These are phyloP conservation scores for Drosophila ohnishii DNA, from an alignment of 1,140 invertebrate species.

Conservation along the genomic window DNA sequence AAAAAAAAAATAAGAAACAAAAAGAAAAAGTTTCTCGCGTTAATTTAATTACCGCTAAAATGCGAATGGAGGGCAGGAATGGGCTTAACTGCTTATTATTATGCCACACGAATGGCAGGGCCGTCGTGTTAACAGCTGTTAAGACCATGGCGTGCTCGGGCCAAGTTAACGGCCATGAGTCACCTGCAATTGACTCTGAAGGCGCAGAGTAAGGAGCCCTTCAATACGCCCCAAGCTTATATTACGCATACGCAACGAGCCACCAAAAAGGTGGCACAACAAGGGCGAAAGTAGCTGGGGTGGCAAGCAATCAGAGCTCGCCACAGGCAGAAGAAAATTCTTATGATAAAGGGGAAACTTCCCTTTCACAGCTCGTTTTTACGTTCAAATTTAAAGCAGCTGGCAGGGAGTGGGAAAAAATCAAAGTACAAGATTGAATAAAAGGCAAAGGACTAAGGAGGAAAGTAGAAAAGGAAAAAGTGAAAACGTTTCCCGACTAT, in stretches of 20 bases:
- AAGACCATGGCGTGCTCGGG: constrained; percentile 61
- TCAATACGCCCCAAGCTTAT: constrained; percentile 33
- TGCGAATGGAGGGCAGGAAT: constrained; percentile 41
- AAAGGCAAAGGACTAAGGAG: constrained; percentile 33
- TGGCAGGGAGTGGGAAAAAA: constrained; percentile 41
- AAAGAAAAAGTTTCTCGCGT: constrained; percentile 56
- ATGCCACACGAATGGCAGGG: constrained; percentile 70
- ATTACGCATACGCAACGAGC: constrained; percentile 72
- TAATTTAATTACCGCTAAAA: constrained; percentile 80
- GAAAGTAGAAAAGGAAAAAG: constrained; percentile 6
- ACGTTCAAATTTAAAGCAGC: constrained; percentile 56
- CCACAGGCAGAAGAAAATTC: constrained; percentile 45
- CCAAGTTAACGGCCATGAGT: constrained; percentile 69
- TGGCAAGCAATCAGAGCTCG: constrained; percentile 68
- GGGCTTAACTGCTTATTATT: constrained; percentile 72
- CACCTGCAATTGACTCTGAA: constrained; percentile 75
- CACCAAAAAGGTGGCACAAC: constrained; percentile 32
- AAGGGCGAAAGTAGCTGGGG: constrained; percentile 44
- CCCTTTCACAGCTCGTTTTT: constrained; percentile 46
- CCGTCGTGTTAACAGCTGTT: constrained; percentile 75
- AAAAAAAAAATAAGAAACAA: constrained; percentile 10
- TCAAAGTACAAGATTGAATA: constrained; percentile 55
- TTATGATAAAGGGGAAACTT: constrained; percentile 29
- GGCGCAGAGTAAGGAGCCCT: constrained; percentile 13
- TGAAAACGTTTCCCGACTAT: neutral